Conservation (phyloP, 1,140 invertebrate species). For the Anagrus nilaparvatae region DNA sequence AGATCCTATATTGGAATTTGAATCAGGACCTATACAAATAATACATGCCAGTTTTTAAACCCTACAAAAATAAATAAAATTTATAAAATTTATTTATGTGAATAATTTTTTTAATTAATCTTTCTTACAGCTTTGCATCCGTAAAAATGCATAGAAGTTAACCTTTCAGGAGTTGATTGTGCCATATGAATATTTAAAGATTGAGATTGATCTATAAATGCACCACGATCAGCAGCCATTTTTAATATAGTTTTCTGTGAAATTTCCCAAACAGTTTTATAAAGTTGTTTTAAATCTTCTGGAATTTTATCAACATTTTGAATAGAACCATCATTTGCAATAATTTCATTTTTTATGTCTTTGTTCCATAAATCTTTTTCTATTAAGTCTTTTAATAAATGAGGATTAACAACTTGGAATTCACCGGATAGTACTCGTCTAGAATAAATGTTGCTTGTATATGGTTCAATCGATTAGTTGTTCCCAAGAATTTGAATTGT, state of each 20-base stretch:
- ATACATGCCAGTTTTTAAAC: too few relatives aligned
- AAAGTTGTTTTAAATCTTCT: slow-evolving; percentile 75
- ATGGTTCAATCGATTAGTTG: slow-evolving; percentile 97
- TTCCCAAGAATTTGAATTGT: slow-evolving; percentile 99
- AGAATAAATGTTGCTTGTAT: slow-evolving; percentile 95
- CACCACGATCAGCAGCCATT: slow-evolving; percentile 94
- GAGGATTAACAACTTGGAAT: slow-evolving; percentile 91
- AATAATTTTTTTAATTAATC: too few relatives aligned
- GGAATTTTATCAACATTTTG: slow-evolving; percentile 81
- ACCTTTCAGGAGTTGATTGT: slow-evolving; percentile 84
- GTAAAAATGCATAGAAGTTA: slow-evolving; percentile 96
- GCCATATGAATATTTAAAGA: slow-evolving; percentile 94
- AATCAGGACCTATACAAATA: slow-evolving; percentile 54
- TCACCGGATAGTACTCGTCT: slow-evolving; percentile 87
- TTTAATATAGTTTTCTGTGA: slow-evolving; percentile 84
- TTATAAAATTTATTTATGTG: too few relatives aligned
- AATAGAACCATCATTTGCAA: slow-evolving; percentile 80
- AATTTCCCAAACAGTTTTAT: slow-evolving; percentile 98
- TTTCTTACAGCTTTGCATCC: slow-evolving; percentile 81
- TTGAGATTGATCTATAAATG: slow-evolving; percentile 97
- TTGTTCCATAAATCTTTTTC: slow-evolving; percentile 88
- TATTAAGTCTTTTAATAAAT: slow-evolving; percentile 87
- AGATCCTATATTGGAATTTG: slow-evolving; percentile 62
- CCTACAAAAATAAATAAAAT: too few relatives aligned
- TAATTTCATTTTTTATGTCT: slow-evolving; percentile 92